Evolutionary conservation across 2,888 invertebrate genomes (phyloP), one percentile per base, ranked within the genome.

Genomic region (Monochamus alternatus): DNA sequence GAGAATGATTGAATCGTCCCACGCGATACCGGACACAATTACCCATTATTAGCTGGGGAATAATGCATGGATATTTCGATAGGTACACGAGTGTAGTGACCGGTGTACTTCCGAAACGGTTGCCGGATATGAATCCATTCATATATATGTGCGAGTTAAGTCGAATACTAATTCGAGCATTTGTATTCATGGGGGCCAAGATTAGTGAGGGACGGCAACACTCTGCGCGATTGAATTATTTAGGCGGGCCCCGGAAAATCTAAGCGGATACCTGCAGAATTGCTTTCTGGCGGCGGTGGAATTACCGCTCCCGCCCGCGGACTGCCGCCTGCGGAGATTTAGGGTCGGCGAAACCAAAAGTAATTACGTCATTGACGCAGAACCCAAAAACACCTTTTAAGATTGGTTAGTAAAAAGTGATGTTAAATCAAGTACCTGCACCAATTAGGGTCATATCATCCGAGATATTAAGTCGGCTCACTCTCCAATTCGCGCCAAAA

Each of bases 181-280:
- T 84, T 83, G 81, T 83, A 84, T 84, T 83, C 84, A 84, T 84
- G n/a, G 84, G 81, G 72, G 80, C 73, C 77, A 78, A 84, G 82
- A 84, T 84, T 84, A 83, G 75, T 81, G 80, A 79, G 65, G 65
- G 75, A 70, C 66, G 78, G 32, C 60, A 76, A 80, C 80, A 80
- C 81, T 80, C 78, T 78, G 82, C 81, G 81, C 82, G 77, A 82
- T 82, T 82, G 81, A 82, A 82, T 83, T 81, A 83, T 82, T 83
- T 81, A 79, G 76, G 38, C 32, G 66, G 51, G 66, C n/a, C n/a
- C 3, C 70, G 60, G 77, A 72, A 77, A 79, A 75, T 77, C 75
- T 74, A 75, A 76, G 76, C 76, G 78, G 78, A 78, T 70, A 55
- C 52, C 66, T 78, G 74, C 68, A 74, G 75, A 64, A 78, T 78